Conservation (phyloP, 2,113 vertebrate genomes). For the Fregata magnificens region DNA sequence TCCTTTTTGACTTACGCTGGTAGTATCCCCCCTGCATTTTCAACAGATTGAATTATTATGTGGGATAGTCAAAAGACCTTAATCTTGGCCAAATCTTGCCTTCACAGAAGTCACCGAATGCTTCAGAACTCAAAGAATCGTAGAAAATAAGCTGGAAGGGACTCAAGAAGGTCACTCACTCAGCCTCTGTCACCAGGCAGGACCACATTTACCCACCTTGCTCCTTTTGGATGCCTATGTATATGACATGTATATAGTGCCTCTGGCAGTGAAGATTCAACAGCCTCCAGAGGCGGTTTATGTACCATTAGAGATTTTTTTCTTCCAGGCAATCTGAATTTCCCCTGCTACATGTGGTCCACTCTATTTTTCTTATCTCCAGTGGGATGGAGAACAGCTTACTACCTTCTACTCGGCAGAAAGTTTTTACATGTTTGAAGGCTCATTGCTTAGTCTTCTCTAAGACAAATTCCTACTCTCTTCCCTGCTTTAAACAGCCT, state of each 20-base stretch:
- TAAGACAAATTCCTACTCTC: neutral
- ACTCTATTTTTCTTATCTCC: neutral
- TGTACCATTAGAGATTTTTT: neutral
- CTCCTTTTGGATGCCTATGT: neutral
- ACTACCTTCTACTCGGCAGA: neutral
- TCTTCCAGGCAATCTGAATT: neutral
- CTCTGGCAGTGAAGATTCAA: neutral
- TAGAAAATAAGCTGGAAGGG: neutral
- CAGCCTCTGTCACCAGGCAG: neutral
- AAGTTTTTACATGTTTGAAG: neutral
- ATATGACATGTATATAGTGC: rapidly evolving
- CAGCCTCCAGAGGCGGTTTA: neutral
- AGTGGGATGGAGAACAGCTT: neutral
- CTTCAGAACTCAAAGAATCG: neutral
- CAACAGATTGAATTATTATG: neutral
- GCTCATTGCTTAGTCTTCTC: neutral
- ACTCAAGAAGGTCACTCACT: neutral
- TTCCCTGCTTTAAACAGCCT: neutral
- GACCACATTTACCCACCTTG: neutral
- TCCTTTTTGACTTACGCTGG: neutral
- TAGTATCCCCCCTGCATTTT: neutral
- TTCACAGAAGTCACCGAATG: neutral
- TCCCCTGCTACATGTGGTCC: neutral
- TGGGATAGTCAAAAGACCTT: neutral
- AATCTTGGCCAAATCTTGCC: neutral